Conservation (phyloP, 37 sponge, comb jelly and placozoan species). For the Hexactinellida sp. region DNA sequence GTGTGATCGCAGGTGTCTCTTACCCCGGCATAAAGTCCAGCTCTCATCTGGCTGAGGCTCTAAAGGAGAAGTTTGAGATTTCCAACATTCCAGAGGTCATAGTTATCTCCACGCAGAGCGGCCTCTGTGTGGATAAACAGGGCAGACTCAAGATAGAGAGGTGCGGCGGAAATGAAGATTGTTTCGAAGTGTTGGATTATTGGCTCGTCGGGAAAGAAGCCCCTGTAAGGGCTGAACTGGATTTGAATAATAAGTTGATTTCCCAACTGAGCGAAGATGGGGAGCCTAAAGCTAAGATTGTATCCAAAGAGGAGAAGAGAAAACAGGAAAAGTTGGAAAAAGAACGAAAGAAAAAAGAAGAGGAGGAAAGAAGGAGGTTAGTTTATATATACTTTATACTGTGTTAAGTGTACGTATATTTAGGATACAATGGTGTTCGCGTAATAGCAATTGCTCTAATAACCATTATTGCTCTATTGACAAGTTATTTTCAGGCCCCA, state of each 20-base stretch:
- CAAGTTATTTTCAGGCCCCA: too few relatives aligned
- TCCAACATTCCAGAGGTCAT: neutral
- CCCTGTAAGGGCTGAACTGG: neutral
- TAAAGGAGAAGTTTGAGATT: neutral
- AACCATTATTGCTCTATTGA: too few relatives aligned
- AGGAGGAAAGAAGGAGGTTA: neutral
- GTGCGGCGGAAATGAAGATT: constrained; percentile 5
- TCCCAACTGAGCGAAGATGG: neutral
- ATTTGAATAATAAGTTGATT: neutral
- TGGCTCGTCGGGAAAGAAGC: neutral
- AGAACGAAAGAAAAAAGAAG: constrained; percentile 14
- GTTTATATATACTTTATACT: neutral
- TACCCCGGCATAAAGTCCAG: neutral
- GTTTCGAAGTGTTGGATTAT: neutral
- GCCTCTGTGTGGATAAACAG: neutral
- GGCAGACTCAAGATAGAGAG: neutral
- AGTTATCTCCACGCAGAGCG: neutral
- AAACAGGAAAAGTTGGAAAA: neutral
- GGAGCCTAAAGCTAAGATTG: constrained; percentile 7
- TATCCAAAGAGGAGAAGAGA: neutral
- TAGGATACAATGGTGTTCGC: too few relatives aligned
- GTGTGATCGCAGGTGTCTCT: neutral
- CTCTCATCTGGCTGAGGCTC: neutral
- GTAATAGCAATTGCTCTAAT: too few relatives aligned
- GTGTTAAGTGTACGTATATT: neutral